Conservation (phyloP, 2,113 vertebrate genomes). For the Sprattus sprattus region DNA sequence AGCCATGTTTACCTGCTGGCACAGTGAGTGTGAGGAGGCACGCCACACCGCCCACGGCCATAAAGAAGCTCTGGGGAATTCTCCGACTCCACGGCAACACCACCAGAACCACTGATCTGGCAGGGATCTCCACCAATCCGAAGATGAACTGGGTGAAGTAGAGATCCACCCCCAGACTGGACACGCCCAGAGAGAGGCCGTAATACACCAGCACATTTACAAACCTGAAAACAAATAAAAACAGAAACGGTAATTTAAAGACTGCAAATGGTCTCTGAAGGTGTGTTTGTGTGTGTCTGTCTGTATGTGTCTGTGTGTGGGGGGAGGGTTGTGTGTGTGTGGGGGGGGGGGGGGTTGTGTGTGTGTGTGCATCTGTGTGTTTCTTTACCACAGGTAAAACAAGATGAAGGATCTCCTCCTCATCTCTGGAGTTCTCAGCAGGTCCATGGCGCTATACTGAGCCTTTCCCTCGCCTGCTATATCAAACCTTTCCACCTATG, state of each 20-base stretch:
- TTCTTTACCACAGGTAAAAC: conserved; percentile 70
- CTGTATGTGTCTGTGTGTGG: background rate
- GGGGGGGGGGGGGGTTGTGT: too few species aligned
- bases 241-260: background rate
- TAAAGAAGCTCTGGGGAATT: conserved; percentile 58
- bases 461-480: conserved; percentile 26
- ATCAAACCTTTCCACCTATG: conserved; percentile 59
- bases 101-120: conserved; percentile 68
- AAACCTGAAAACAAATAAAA: conserved; percentile 70
- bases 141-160: conserved; percentile 87
- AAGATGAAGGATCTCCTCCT: conserved; percentile 73
- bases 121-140: conserved; percentile 79
- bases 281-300: background rate
- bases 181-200: conserved; percentile 78
- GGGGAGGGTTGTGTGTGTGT: conserved; percentile 13
- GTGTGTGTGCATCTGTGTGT: background rate
- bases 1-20: conserved; percentile 60
- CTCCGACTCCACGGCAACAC: conserved; percentile 69
- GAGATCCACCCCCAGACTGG: conserved; percentile 80
- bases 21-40: conserved; percentile 76
- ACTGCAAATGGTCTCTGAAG: background rate
- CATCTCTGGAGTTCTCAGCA: conserved; percentile 73
- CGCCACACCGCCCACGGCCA: conserved; percentile 66
- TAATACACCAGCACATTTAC: conserved; percentile 85
- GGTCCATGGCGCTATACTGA: conserved; percentile 60